Percentiles rank a stretch among this genome's conserved stretches.
Conservation (phyloP, 2,888 invertebrate genomes). For the Aphrophora alni region DNA sequence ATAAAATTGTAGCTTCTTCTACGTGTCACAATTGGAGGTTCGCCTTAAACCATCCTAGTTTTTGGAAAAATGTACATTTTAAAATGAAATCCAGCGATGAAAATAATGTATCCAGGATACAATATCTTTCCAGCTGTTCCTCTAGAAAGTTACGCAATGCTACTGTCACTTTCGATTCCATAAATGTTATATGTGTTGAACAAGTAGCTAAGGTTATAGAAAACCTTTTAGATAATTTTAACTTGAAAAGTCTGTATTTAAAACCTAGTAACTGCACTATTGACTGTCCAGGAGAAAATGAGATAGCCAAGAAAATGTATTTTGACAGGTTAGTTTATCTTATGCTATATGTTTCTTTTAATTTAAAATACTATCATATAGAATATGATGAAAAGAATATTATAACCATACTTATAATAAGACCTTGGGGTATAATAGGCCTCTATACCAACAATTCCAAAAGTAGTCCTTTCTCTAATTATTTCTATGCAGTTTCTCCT, state of each 20-base stretch:
- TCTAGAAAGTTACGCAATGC: conserved; percentile 57
- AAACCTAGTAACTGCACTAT: conserved; percentile 56
- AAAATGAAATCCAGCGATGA: conserved; percentile 54
- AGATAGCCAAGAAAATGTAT: conserved; percentile 43
- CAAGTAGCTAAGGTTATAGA: conserved; percentile 55
- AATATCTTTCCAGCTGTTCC: conserved; percentile 56
- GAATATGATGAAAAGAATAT: too few relatives aligned
- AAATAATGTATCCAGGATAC: conserved; percentile 56
- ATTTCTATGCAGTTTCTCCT: too few relatives aligned
- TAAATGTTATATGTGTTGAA: conserved; percentile 52
- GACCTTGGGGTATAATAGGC: too few relatives aligned
- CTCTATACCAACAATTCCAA: too few relatives aligned
- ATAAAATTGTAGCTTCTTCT: conserved; percentile 62
- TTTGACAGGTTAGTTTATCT: conserved; percentile 10
- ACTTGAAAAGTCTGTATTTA: conserved; percentile 56
- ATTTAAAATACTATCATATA: too few relatives aligned
- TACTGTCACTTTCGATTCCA: conserved; percentile 57
- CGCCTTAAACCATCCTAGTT: conserved; percentile 59
- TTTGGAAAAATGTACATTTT: conserved; percentile 59
- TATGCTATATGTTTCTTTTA: too few relatives aligned
- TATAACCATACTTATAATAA: too few relatives aligned
- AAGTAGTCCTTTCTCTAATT: too few relatives aligned
- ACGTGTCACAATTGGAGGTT: conserved; percentile 65
- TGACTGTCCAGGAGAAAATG: conserved; percentile 52
- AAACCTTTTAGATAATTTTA: conserved; percentile 56